These are phyloP conservation scores for Oscheius myriophilus DNA, from an alignment of 2,888 invertebrate species.

Conservation along the genomic window DNA sequence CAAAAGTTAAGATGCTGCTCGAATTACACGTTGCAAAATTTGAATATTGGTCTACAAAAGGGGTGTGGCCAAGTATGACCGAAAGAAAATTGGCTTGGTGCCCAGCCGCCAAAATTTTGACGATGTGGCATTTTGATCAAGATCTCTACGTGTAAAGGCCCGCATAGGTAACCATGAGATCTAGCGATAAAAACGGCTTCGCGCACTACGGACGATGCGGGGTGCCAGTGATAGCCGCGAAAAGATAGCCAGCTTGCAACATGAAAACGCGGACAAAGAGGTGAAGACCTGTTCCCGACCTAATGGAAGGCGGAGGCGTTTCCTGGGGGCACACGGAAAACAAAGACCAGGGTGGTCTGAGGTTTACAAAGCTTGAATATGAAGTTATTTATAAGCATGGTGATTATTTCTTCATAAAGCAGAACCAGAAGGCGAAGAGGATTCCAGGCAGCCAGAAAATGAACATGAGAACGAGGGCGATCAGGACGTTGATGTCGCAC, in stretches of 20 bases:
- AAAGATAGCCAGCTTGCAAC: slow-evolving; percentile 29
- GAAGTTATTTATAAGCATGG: not conserved
- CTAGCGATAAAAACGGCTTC: too few species aligned
- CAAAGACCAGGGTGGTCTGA: not conserved
- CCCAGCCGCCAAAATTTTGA: too few species aligned
- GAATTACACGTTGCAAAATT: too few species aligned
- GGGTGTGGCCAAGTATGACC: too few species aligned
- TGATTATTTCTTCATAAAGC: slow-evolving; percentile 28
- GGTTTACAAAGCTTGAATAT: not conserved
- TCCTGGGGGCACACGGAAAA: too few species aligned
- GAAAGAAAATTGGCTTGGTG: too few species aligned
- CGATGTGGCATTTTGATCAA: too few species aligned
- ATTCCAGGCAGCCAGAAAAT: slow-evolving; percentile 51
- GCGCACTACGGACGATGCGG: too few species aligned
- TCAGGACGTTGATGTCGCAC: slow-evolving; percentile 40
- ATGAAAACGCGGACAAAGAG: slow-evolving; percentile 19
- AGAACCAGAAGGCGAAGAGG: slow-evolving; percentile 43
- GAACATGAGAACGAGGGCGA: slow-evolving; percentile 42
- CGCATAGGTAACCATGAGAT: too few species aligned
- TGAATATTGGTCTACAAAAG: too few species aligned
- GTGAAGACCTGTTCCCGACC: slow-evolving; percentile 20
- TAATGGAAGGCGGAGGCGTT: slow-evolving; percentile 15
- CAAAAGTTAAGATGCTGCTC: too few species aligned
- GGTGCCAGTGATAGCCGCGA: slow-evolving; percentile 30
- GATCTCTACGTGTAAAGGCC: too few species aligned